Base-by-base conservation (phyloP, 2,113 vertebrate genomes). In the Dromiciops gliroides region DNA sequence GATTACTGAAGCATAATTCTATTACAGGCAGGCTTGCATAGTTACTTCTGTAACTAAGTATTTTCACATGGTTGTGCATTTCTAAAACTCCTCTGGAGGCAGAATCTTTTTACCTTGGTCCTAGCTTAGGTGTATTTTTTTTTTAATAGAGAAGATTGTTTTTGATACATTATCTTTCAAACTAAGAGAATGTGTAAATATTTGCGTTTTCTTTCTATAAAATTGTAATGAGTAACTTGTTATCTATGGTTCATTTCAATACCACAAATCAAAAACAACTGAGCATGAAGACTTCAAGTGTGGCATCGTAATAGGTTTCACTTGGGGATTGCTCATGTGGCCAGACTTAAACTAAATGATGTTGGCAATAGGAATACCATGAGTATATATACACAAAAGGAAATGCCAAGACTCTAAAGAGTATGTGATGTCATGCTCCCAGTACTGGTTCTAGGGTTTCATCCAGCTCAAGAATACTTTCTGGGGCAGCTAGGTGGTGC, bases 371-470 rank as follows among this genome's bases (percentile, higher is more conserved):
- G 94, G 97, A 97, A 96, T 93, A 93, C 56, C 92, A 92, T 2
- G 10, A 92, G 90, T 94, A 51, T 2, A 48, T 90, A 90, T 51
- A 93, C 89, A 95, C 92, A 95, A 96, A 75, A 92, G 92, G 96
- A 97, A 96, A 97, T 53, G 94, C 93, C 97, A 97, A 93, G 95
- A 95, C 92, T 94, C 93, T 93, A 93, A 95, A 96, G 95, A 94
- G 96, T 89, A 91, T 22, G 7, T 19, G 19, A 83, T 44, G 67
- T 83, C 67, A 23, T 83, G n/a, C 37, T 19, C 19, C 19, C 16
- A 44, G 19, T 23, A 83, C 16, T 83, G 37, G 3, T 83, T 83
- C 67, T 83, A 83, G 67, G 37, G 26, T 83, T 83, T 83, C n/a
- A 83, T 44, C 44, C 67, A 83, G 22, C 1, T 44, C 37, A 83